Percentiles rank a stretch among this genome's conserved stretches.
phyloP scores from a whole-genome alignment of 2,797 vertebrate genomes.

The Etheostoma nigrum region DNA sequence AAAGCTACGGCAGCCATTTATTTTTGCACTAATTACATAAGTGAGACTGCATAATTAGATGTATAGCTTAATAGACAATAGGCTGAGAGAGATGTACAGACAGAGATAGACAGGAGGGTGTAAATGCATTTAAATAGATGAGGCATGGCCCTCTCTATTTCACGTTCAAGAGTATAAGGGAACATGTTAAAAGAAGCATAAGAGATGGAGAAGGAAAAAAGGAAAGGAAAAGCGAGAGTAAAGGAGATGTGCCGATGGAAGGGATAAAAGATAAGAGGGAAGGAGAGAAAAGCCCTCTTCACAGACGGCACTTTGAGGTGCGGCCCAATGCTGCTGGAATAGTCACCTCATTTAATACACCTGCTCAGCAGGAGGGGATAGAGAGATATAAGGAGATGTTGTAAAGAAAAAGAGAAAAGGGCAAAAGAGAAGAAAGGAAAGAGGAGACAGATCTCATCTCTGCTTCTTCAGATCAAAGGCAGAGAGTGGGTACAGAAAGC shows the following conservation, averaged over 20 bases:
- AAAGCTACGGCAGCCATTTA: slow-evolving; percentile 77
- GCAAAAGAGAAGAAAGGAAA: slow-evolving; percentile 64
- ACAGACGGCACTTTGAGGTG: slow-evolving; percentile 79
- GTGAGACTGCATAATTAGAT: slow-evolving; percentile 85
- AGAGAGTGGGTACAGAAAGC: slow-evolving; percentile 62
- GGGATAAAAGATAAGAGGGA: slow-evolving; percentile 78
- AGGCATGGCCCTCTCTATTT: slow-evolving; percentile 57
- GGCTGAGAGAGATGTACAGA: slow-evolving; percentile 61
- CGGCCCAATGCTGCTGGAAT: slow-evolving; percentile 66
- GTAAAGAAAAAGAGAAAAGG: slow-evolving; percentile 63
- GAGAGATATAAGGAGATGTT: slow-evolving; percentile 65
- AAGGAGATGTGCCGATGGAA: slow-evolving; percentile 68
- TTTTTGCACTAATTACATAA: slow-evolving; percentile 84
- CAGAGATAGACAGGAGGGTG: slow-evolving; percentile 68
- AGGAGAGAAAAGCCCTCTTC: slow-evolving; percentile 77
- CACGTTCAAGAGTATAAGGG: slow-evolving; percentile 63
- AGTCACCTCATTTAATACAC: slow-evolving; percentile 81
- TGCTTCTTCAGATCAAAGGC: slow-evolving; percentile 77
- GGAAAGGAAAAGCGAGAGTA: slow-evolving; percentile 57
- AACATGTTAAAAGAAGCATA: slow-evolving; percentile 66
- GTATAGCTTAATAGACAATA: slow-evolving; percentile 82
- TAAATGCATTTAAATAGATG: slow-evolving; percentile 64
- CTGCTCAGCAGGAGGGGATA: slow-evolving; percentile 70
- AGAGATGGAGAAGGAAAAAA: slow-evolving; percentile 66
- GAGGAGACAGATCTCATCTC: slow-evolving; percentile 64